A percentile compares a stretch with the other conserved stretches of the same genome.
Evolutionary conservation across 53 echinoderm and acorn worm species (phyloP).

Genomic region (Crossaster papposus): DNA sequence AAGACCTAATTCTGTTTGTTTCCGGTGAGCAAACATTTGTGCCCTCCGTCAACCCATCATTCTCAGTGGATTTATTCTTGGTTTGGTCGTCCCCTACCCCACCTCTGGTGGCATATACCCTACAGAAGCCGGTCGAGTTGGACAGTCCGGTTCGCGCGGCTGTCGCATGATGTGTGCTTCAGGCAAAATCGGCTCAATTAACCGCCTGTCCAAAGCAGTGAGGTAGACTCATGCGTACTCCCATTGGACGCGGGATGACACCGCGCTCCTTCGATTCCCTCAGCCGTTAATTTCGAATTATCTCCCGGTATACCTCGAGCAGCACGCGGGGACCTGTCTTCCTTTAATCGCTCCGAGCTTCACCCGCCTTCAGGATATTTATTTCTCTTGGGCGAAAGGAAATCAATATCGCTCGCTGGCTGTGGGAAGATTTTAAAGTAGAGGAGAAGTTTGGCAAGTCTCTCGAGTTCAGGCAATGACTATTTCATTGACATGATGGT

Average conservation of each 20-base stretch:
- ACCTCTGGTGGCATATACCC: not conserved
- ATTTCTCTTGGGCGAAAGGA: not conserved
- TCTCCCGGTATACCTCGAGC: not conserved
- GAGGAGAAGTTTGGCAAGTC: not conserved
- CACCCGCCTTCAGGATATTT: not conserved
- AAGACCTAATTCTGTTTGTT: not conserved
- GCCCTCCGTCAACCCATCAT: not conserved
- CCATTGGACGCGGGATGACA: conserved; percentile 28
- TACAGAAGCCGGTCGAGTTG: not conserved
- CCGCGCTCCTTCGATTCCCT: not conserved
- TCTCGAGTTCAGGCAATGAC: not conserved
- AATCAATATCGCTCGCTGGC: not conserved
- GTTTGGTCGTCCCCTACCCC: not conserved
- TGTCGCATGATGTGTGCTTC: not conserved
- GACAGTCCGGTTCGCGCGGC: not conserved
- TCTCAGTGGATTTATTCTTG: not conserved
- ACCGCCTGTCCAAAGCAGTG: conserved; percentile 23
- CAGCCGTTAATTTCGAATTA: conserved; percentile 43
- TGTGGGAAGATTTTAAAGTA: not conserved
- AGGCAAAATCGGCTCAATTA: conserved; percentile 34
- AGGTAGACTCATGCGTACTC: conserved; percentile 43
- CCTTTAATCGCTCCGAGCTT: not conserved
- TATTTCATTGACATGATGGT: not conserved
- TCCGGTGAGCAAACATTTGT: not conserved
- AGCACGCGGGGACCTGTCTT: not conserved